phyloP scores from a whole-genome alignment of 2,888 invertebrate genomes.

The Colostygia pectinataria region DNA sequence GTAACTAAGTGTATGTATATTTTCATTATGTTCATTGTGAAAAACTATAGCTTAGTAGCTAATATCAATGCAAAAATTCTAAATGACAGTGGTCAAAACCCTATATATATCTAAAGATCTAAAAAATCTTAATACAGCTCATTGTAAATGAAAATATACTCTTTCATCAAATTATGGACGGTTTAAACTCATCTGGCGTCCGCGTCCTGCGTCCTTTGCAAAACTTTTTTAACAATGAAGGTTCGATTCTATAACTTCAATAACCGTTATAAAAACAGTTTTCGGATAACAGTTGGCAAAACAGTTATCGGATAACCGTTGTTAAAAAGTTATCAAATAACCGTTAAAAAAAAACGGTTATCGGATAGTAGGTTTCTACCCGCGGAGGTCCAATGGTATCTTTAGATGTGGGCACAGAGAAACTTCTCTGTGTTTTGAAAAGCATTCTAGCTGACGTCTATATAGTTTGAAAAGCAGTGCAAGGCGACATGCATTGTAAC shows the following conservation, averaged over 20 bases:
- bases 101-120: constrained; percentile 15
- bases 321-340: too few relatives aligned
- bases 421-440: constrained; percentile 96
- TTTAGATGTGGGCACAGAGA: constrained; percentile 95
- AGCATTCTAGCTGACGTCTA: constrained; percentile 87
- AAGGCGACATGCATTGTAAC: constrained; percentile 41
- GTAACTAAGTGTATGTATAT: too few relatives aligned
- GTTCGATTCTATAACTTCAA: too few relatives aligned
- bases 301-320: too few relatives aligned
- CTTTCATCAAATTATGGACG: too few relatives aligned
- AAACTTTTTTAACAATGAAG: too few relatives aligned
- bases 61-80: constrained; percentile 1
- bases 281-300: too few relatives aligned
- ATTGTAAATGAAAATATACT: too few relatives aligned
- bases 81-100: constrained; percentile 5
- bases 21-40: too few relatives aligned
- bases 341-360: not conserved
- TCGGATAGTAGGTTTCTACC: constrained; percentile 46
- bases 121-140: constrained; percentile 2
- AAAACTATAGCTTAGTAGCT: constrained; percentile 2
- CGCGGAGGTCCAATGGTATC: constrained; percentile 83
- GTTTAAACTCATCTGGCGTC: too few relatives aligned
- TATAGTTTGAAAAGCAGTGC: constrained; percentile 52
- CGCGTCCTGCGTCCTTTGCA: too few relatives aligned
- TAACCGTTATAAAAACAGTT: too few relatives aligned